These are phyloP conservation scores for Ganaspis sp. DNA, from an alignment of 1,140 invertebrate species.

Conservation along the genomic window DNA sequence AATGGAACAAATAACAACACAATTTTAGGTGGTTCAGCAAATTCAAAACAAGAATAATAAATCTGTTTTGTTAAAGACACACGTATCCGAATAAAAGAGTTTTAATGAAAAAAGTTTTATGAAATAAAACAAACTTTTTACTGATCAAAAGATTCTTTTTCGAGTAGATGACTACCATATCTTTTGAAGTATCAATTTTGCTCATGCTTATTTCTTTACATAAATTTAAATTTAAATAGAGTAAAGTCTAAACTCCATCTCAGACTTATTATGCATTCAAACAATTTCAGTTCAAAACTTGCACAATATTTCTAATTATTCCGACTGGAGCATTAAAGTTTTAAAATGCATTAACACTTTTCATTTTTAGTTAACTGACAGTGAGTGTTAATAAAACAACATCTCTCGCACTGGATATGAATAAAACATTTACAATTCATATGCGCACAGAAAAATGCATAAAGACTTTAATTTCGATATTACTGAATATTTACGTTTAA, in stretches of 20 bases:
- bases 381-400: neutral
- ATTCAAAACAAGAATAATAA: too few species aligned
- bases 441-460: too few species aligned
- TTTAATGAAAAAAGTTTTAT: neutral
- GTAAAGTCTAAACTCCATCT: slow-evolving; percentile 6
- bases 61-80: neutral
- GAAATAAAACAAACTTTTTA: neutral
- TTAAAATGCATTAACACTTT: slow-evolving; percentile 11
- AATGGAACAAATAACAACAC: too few species aligned
- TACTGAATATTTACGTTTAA: too few species aligned
- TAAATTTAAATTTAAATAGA: slow-evolving; percentile 7
- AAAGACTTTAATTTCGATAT: too few species aligned
- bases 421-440: too few species aligned
- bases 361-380: neutral
- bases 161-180: neutral
- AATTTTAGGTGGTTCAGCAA: too few species aligned
- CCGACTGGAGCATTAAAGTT: neutral
- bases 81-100: neutral
- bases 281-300: neutral
- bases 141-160: neutral
- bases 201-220: neutral
- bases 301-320: slow-evolving; percentile 3
- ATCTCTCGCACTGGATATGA: neutral
- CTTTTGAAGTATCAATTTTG: neutral
- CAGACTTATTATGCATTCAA: slow-evolving; percentile 10